A percentile compares a stretch with the other conserved stretches of the same genome.
These are phyloP conservation scores for Zaprionus davidi DNA, from an alignment of 1,140 invertebrate genomes.

Conservation along the genomic window DNA sequence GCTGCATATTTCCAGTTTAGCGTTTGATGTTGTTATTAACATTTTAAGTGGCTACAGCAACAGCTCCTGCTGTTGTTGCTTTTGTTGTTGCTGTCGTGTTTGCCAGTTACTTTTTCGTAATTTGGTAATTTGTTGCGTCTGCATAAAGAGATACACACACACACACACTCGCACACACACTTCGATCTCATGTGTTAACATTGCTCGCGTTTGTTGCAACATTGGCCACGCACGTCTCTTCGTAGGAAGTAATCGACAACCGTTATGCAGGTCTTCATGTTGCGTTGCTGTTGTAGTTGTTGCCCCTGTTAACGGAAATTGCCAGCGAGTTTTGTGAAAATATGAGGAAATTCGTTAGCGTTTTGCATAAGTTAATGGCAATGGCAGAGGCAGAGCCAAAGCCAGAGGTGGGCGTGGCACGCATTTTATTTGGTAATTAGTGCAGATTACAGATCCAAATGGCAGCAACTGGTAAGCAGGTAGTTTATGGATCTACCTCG, in stretches of 20 bases:
- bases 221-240: constrained; percentile 53
- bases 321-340: constrained; percentile 50
- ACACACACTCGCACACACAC: constrained; percentile 11
- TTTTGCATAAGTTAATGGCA: constrained; percentile 56
- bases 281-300: not conserved
- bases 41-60: constrained; percentile 59
- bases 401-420: not conserved
- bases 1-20: constrained; percentile 71
- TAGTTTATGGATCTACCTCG: too few species aligned
- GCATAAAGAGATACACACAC: not conserved
- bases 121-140: constrained; percentile 56
- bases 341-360: constrained; percentile 66
- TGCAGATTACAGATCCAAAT: not conserved
- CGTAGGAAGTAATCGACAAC: constrained; percentile 68
- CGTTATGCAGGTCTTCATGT: constrained; percentile 50
- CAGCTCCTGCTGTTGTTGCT: constrained; percentile 37
- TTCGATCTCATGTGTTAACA: constrained; percentile 47
- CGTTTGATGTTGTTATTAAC: constrained; percentile 69
- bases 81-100: constrained; percentile 15
- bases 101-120: constrained; percentile 63
- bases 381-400: constrained; percentile 3
- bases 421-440: constrained; percentile 32
- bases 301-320: constrained; percentile 64
- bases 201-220: constrained; percentile 74
- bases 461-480: not conserved